phyloP scores from a whole-genome alignment of 2,113 vertebrate genomes.

The Cheirogaleus medius region DNA sequence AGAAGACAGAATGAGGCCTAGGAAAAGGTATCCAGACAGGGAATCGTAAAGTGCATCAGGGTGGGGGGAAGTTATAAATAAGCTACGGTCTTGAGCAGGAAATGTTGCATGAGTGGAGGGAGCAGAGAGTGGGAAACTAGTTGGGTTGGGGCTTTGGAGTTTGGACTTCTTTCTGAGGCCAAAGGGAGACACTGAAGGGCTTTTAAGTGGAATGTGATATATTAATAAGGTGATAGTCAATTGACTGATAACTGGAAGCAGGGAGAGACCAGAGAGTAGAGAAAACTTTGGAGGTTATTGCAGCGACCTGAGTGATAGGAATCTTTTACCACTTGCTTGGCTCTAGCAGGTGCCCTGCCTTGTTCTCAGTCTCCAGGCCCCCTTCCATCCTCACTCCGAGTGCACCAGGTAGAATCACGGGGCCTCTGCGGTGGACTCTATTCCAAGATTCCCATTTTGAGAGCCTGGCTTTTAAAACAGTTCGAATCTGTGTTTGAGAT shows the following conservation, averaged over 20 bases:
- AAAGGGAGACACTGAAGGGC: not conserved
- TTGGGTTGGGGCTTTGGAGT: not conserved
- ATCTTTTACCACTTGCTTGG: not conserved
- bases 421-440: not conserved
- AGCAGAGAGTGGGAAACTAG: not conserved
- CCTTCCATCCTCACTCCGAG: not conserved
- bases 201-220: not conserved
- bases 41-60: not conserved
- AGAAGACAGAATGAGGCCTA: not conserved
- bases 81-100: not conserved
- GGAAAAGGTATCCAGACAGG: not conserved
- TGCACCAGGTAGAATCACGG: not conserved
- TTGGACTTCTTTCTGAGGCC: not conserved
- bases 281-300: not conserved
- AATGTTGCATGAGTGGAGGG: accelerated
- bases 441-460: not conserved
- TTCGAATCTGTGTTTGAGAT: not conserved
- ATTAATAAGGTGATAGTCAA: not conserved
- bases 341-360: not conserved
- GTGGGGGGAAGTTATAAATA: not conserved
- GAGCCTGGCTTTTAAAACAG: not conserved
- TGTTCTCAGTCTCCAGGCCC: not conserved
- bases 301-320: not conserved
- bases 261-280: not conserved
- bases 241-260: not conserved